Percentiles rank a stretch among this genome's conserved stretches.
Evolutionary conservation across 2,888 invertebrate species (phyloP).

Genomic region (Caenorhabditis wallacei): DNA sequence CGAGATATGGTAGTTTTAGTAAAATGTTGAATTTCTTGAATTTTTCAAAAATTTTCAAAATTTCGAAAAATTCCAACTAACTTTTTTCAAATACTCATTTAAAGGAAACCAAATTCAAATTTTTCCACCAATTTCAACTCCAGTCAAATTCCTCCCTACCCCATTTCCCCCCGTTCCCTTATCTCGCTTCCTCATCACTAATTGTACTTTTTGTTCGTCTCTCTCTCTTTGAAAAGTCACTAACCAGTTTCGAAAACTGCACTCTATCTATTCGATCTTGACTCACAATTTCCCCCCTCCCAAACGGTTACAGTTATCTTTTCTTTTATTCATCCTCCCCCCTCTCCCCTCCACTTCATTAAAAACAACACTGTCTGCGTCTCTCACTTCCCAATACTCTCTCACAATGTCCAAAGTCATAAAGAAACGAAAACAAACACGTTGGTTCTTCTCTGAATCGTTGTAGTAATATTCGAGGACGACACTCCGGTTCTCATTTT

Average conservation of each 20-base stretch:
- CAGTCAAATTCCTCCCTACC: neutral
- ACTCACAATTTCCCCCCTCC: conserved; percentile 13
- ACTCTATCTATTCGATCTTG: conserved; percentile 36
- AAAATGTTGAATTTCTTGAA: no score
- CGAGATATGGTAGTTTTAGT: no score
- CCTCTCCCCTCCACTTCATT: conserved; percentile 3
- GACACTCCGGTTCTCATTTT: neutral
- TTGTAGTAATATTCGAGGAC: no score
- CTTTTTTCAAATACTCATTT: no score
- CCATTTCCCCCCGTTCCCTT: neutral
- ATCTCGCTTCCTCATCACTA: no score
- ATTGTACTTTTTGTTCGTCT: no score
- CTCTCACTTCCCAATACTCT: conserved; percentile 4
- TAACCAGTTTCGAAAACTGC: neutral
- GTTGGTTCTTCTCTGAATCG: neutral
- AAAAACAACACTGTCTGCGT: conserved; percentile 24
- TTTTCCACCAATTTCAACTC: no score
- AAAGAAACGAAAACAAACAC: conserved; percentile 33
- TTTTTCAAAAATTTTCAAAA: no score
- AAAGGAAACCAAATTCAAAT: no score
- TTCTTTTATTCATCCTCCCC: no score
- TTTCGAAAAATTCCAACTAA: no score
- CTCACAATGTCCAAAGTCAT: conserved; percentile 1
- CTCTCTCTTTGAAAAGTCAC: no score
- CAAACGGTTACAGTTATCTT: conserved; percentile 48